phyloP scores from a whole-genome alignment of 92 coral and sea anemone species.

The Epizoanthus ramosus region DNA sequence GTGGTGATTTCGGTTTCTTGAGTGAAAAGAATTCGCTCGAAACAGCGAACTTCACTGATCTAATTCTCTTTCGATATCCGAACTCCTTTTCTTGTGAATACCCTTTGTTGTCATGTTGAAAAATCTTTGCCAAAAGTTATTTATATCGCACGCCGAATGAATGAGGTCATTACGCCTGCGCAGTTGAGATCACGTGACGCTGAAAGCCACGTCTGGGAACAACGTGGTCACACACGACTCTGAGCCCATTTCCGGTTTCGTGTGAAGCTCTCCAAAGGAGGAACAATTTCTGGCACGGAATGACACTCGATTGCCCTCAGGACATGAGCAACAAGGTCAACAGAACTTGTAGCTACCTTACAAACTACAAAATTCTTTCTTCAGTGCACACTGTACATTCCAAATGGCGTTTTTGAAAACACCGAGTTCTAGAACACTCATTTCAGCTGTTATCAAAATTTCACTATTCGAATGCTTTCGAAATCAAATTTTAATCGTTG shows the following conservation, averaged over 20 bases:
- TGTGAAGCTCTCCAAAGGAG: slow-evolving; percentile 59
- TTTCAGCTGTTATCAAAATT: slow-evolving; percentile 77
- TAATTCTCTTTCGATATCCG: slow-evolving; percentile 22
- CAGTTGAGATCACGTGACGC: slow-evolving; percentile 39
- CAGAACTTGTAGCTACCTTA: not conserved
- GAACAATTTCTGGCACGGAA: slow-evolving; percentile 52
- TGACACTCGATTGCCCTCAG: not conserved
- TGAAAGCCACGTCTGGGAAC: slow-evolving; percentile 61
- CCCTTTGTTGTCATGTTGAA: slow-evolving; percentile 84
- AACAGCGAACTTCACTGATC: slow-evolving; percentile 12
- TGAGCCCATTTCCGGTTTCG: slow-evolving; percentile 78
- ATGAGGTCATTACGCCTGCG: slow-evolving; percentile 73
- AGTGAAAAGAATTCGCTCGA: not conserved
- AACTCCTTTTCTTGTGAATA: slow-evolving; percentile 62
- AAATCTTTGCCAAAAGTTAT: slow-evolving; percentile 72
- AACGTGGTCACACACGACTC: slow-evolving; percentile 82
- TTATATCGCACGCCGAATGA: slow-evolving; percentile 74
- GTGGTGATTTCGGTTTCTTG: not conserved
- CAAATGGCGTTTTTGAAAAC: not conserved
- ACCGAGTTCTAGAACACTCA: slow-evolving; percentile 62
- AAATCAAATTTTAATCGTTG: slow-evolving; percentile 82
- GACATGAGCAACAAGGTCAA: not conserved
- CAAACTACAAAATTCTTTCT: not conserved
- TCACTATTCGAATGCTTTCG: slow-evolving; percentile 60
- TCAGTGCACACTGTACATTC: not conserved